Evolutionary conservation across 1,140 invertebrate genomes (phyloP), one percentile per base, ranked within the genome.

Genomic region (Drosophila teissieri): DNA sequence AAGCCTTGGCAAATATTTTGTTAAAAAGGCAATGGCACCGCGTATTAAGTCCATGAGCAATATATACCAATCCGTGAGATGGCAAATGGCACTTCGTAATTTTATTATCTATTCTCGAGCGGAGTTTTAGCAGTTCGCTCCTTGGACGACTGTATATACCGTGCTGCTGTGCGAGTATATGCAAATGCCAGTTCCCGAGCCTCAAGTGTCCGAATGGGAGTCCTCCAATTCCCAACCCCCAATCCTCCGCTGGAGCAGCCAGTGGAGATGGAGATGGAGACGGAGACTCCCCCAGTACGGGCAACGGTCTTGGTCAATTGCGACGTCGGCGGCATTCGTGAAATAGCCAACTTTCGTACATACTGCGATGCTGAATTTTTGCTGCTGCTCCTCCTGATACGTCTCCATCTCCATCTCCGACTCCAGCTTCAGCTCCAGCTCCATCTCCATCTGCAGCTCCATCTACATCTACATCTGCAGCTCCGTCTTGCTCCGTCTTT

Each of bases 281-380:
- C n/a, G 64, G 60, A 24, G 60, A 31, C 74, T 48, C 69, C 69
- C 78, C 58, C 31, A 4, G 39, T 15, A 60, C 54, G n/a, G 54
- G 61, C 61, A 72, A 68, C 58, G 55, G 67, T 83, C 76, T 76
- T 88, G 83, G 83, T 83, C 83, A 86, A 89, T 80, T 74, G 64
- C 82, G 69, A 64, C 57, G 83, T 82, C 72, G 83, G 58, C 67
- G 84, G 83, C 75, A 73, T 83, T 85, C 84, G 83, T 88, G 84
- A 84, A 89, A 89, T 89, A 76, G 76, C 76, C 84, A 89, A 86
- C 79, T 89, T 89, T 86, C 65, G 75, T 78, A 78, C 68, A 62
- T 78, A 89, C 64, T 19, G 60, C 60, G 60, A 58, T 58, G 60
- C 37, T 62, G 61, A 51, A 89, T 89, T 80, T 88, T 89, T 84